Evolutionary conservation across 1,140 invertebrate species (phyloP), one percentile per base, ranked within the genome.

Genomic region (Drosophila leontia): DNA sequence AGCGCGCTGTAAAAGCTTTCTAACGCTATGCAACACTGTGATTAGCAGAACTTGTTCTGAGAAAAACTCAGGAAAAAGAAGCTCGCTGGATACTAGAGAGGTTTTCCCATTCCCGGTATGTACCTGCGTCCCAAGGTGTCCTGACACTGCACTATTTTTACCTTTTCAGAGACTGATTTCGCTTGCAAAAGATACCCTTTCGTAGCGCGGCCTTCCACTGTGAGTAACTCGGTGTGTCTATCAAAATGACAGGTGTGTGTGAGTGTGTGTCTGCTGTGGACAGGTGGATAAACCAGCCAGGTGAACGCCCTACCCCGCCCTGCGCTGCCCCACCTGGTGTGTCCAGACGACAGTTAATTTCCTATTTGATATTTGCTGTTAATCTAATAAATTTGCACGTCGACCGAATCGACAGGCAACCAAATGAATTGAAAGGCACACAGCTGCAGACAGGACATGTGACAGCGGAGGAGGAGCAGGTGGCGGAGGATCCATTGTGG

Each of bases 301-400:
- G 13, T 50, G 67, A 56, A 50, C 37, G 23, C 34, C 12, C 23
- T 41, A 15, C 48, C 29, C 51, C 32, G 9, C 37, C 15, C 17
- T 35, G 7, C 23, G 29, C 32, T n/a, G 29, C 56, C 56, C 50
- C 62, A 69, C 32, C 44, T 51, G 41, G 48, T 48, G 26, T 57
- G 78, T 69, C 80, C 84, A 87, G 84, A 87, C 84, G 85, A 90
- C 85, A 90, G 78, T 90, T 90, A 90, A 90, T 90, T 90, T 90
- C 85, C 85, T 90, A 79, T 90, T 81, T 82, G 85, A 88, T 88
- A 90, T 88, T 90, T 88, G 84, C 85, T 88, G 78, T 88, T 88
- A 88, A 88, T 88, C 85, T 88, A 88, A 88, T 88, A 88, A 84
- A 88, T 88, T 84, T 82, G 78, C 70, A 90, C 77, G 72, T 71